A percentile compares a stretch with the other conserved stretches of the same genome.
Conservation (phyloP, 2,113 vertebrate genomes). For the Mustela nigripes region DNA sequence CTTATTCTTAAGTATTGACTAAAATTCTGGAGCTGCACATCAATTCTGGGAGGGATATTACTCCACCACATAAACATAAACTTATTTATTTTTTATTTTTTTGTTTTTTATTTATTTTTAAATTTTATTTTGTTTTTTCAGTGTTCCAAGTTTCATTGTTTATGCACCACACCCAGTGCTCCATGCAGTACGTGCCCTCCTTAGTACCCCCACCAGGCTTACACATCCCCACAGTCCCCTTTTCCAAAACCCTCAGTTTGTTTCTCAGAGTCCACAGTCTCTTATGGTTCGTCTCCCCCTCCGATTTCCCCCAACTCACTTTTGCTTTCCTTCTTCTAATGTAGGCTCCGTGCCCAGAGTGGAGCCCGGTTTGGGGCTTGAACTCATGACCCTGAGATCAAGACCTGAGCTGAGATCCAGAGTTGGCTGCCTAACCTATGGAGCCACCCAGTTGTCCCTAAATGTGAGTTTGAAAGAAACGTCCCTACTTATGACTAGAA, state of each 20-base stretch:
- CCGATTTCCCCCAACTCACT: no score
- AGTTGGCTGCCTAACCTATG: not conserved
- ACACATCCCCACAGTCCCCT: no score
- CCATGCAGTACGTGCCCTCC: no score
- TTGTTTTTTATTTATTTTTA: not conserved
- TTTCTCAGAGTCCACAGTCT: no score
- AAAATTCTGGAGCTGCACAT: conserved; percentile 3
- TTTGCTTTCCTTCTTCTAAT: not conserved
- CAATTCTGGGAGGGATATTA: not conserved
- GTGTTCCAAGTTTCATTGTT: no score
- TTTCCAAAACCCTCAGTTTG: no score
- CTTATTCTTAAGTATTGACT: not conserved
- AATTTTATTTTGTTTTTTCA: no score
- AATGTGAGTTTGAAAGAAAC: not conserved
- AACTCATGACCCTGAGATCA: not conserved
- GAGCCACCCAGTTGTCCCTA: not conserved
- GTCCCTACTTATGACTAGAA: not conserved
- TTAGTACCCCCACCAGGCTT: no score
- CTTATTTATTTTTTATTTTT: not conserved
- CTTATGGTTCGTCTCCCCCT: no score
- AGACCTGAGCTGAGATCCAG: not conserved
- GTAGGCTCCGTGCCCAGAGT: not conserved
- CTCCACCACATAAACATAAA: conserved; percentile 2
- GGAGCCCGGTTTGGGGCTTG: not conserved
- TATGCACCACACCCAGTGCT: no score